Evolutionary conservation across 2,888 invertebrate species (phyloP), one percentile per base, ranked within the genome.

Genomic region (Pachliopta kotzebuea): DNA sequence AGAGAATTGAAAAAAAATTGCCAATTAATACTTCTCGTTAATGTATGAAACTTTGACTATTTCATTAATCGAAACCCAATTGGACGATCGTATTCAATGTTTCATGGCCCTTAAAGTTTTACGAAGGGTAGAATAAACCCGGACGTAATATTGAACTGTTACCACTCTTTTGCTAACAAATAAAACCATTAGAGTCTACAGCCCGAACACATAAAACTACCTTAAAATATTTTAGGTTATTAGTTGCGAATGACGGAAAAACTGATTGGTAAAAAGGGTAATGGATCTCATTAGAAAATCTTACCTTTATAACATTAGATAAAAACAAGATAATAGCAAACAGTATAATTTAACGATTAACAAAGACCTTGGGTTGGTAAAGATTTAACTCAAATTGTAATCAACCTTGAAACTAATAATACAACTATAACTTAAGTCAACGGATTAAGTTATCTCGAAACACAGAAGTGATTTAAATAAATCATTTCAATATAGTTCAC

Each of bases 61-160:
- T 52, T 29, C 31, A 59, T 59, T 59, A 59, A 50, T 29, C 50
- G 31, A 21, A 20, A 31, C 45, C 45, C 45, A n/a, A 45, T 45
- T 45, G 9, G 45, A 31, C 52, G 50, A 59, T 50, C 29, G 50
- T 50, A 59, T 59, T 17, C 31, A 23, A 21, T 59, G 31, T 59
- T 59, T 21, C 59, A 37, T 29, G 29, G 50, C 52, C 31, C 52
- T 59, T 59, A 59, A 59, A 52, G 23, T 59, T 59, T 59, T 59
- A 59, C 50, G 59, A 50, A n/a, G 59, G 59, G 50, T 31, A 52
- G 59, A 26, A 23, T 18, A 31, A 59, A 59, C 50, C 50, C 52
- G 59, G 59, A 59, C 31, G 59, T 59, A 37, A 59, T 59, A 59
- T 59, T 50, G 52, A 60, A 60, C 59, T 60, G 52, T 52, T 52